Evolutionary conservation across 2,113 vertebrate genomes (phyloP).

Genomic region (Podarcis raffonei): DNA sequence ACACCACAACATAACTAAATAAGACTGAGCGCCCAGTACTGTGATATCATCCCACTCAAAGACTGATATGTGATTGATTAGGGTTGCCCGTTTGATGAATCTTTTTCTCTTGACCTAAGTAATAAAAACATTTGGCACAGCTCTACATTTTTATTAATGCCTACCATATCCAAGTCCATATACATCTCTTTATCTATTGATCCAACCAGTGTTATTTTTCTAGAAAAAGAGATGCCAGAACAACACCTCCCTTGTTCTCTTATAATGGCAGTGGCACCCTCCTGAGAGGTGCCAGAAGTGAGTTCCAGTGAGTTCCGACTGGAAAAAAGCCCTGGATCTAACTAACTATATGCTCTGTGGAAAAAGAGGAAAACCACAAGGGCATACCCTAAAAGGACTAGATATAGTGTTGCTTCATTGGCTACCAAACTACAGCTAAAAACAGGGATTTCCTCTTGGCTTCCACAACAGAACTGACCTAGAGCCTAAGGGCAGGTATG

Average conservation of each 20-base stretch:
- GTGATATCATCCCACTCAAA: background rate
- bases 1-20: background rate
- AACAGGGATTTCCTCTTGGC: slow-evolving; percentile 34
- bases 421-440: background rate
- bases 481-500: slow-evolving; percentile 24
- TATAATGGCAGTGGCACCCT: too few species aligned
- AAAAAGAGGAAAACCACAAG: background rate
- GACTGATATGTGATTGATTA: background rate
- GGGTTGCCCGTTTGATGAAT: background rate
- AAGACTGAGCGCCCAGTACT: background rate
- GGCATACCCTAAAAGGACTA: slow-evolving; percentile 24
- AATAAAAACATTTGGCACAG: background rate
- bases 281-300: too few species aligned
- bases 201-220: too few species aligned
- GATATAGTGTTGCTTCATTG: background rate
- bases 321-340: too few species aligned
- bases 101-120: background rate
- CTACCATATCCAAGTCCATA: background rate
- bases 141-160: too few species aligned
- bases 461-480: slow-evolving; percentile 30
- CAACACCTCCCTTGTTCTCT: too few species aligned
- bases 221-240: too few species aligned
- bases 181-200: background rate
- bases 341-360: background rate
- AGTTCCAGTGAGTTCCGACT: too few species aligned